These are phyloP conservation scores for Pseudococcus viburni DNA, from an alignment of 2,888 invertebrate genomes.

Conservation along the genomic window DNA sequence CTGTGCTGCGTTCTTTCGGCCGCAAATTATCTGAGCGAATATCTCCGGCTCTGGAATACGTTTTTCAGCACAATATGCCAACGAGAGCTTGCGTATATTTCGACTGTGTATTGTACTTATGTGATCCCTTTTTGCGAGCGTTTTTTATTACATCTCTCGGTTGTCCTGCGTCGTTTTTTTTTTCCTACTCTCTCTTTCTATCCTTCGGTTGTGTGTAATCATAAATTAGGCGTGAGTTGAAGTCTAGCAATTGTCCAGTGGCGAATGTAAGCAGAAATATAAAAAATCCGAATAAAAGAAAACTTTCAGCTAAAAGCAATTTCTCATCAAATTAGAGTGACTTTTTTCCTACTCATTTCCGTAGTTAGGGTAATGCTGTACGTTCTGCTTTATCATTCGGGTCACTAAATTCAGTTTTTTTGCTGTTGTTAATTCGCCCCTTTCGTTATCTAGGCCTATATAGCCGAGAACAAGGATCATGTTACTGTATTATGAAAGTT, in stretches of 20 bases:
- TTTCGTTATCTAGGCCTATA: constrained; percentile 21
- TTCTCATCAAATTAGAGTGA: constrained; percentile 67
- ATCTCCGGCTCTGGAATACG: not conserved
- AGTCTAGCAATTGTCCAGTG: constrained; percentile 65
- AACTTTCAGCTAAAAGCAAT: constrained; percentile 66
- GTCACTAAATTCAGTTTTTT: constrained; percentile 66
- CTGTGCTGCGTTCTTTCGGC: not conserved
- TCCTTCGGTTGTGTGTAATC: not conserved
- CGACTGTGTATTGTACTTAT: constrained; percentile 25
- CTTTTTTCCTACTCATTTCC: constrained; percentile 67
- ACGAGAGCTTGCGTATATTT: not conserved
- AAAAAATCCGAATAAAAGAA: constrained; percentile 65
- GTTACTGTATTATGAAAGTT: constrained; percentile 27
- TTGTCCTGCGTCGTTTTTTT: not conserved
- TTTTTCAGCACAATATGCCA: not conserved
- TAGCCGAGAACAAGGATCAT: constrained; percentile 26
- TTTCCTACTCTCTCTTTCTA: not conserved
- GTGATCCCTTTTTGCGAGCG: constrained; percentile 47
- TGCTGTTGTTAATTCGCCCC: constrained; percentile 65
- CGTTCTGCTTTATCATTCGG: constrained; percentile 65
- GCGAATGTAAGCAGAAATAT: constrained; percentile 40
- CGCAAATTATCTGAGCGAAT: constrained; percentile 29
- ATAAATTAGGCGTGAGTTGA: constrained; percentile 65
- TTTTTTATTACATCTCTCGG: constrained; percentile 23
- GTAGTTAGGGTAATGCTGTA: constrained; percentile 61